phyloP scores from a whole-genome alignment of 2,113 vertebrate genomes.

The Festucalex cinctus region DNA sequence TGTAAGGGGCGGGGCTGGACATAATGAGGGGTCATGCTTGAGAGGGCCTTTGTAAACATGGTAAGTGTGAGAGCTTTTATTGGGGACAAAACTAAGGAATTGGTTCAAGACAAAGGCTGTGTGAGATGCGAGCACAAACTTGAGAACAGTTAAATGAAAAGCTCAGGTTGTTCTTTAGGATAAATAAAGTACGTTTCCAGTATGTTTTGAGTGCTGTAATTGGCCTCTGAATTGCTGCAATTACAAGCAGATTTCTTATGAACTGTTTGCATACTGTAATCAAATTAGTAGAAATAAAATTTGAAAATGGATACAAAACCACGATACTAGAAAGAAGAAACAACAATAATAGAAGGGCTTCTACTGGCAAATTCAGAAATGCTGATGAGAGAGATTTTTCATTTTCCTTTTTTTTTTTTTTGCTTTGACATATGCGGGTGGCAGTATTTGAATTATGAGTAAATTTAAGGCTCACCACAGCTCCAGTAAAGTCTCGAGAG shows the following conservation, averaged over 20 bases:
- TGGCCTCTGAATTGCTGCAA: not conserved
- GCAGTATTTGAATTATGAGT: no score
- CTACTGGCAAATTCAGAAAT: no score
- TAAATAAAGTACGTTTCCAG: not conserved
- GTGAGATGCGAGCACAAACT: constrained; percentile 26
- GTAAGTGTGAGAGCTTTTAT: constrained; percentile 61
- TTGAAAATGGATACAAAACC: no score
- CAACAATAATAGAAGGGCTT: no score
- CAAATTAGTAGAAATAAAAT: not conserved
- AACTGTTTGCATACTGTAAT: not conserved
- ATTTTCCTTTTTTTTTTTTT: no score
- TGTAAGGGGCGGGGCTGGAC: constrained; percentile 62
- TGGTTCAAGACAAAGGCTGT: constrained; percentile 68
- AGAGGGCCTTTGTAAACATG: constrained; percentile 63
- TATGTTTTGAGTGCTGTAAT: not conserved
- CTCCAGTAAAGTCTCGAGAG: no score
- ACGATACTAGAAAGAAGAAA: no score
- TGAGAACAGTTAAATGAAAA: not conserved
- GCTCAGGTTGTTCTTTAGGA: not conserved
- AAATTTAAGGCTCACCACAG: no score
- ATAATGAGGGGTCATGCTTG: constrained; percentile 68
- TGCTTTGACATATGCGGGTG: no score
- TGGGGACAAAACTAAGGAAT: constrained; percentile 66
- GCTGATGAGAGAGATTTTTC: no score
- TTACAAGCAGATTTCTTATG: not conserved